Evolutionary conservation across 2,888 invertebrate genomes (phyloP).

Genomic region (Cephus spinipes): DNA sequence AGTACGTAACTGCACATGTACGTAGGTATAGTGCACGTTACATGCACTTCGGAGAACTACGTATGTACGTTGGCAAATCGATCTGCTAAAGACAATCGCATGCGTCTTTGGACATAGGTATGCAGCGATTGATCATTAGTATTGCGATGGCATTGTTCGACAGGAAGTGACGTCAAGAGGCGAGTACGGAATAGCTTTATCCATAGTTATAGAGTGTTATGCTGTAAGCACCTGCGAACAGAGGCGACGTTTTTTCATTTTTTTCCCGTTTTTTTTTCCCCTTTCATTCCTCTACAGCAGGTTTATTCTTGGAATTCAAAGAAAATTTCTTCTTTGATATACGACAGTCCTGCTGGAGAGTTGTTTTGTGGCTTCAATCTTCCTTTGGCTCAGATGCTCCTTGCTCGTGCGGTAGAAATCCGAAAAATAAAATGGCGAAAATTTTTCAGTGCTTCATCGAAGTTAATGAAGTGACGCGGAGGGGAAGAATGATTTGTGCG

Average conservation of each 20-base stretch:
- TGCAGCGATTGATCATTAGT: slow-evolving; percentile 45
- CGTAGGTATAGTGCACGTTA: background rate
- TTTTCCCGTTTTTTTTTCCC: background rate
- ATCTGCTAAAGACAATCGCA: background rate
- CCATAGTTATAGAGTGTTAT: background rate
- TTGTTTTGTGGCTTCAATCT: background rate
- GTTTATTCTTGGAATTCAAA: background rate
- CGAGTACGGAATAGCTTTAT: background rate
- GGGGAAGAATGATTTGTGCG: background rate
- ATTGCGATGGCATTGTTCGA: slow-evolving; percentile 39
- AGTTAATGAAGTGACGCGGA: background rate
- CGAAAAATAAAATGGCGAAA: background rate
- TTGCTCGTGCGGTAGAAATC: background rate
- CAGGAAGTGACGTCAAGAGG: slow-evolving; percentile 50
- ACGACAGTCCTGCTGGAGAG: background rate
- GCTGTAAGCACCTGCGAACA: background rate
- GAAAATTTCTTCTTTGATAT: background rate
- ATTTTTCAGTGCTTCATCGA: background rate
- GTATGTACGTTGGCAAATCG: background rate
- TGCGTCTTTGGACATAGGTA: background rate
- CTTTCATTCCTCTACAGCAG: background rate
- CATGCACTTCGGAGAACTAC: background rate
- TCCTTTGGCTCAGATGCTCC: background rate
- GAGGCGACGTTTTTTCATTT: background rate
- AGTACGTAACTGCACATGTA: background rate